Evolutionary conservation across 1,140 invertebrate species (phyloP).

Genomic region (Manduca sexta): DNA sequence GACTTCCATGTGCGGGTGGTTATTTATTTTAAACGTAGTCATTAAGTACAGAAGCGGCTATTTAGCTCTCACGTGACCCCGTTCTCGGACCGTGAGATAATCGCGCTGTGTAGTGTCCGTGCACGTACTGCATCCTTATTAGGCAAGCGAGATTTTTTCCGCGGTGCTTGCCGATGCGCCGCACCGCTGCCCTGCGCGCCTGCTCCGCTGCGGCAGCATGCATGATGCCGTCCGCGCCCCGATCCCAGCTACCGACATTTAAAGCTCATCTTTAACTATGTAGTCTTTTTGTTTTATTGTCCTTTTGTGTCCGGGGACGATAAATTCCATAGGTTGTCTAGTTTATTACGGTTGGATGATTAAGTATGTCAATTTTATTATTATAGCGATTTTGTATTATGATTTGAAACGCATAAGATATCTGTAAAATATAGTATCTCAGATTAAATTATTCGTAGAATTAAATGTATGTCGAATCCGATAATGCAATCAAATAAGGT

Average conservation of each 20-base stretch:
- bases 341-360: no score
- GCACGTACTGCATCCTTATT: conserved; percentile 54
- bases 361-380: no score
- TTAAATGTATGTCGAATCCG: no score
- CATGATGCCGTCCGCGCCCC: conserved; percentile 15
- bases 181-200: conserved; percentile 11
- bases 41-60: conserved; percentile 40
- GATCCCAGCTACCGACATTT: neutral
- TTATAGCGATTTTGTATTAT: no score
- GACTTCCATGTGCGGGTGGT: conserved; percentile 25
- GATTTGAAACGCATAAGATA: no score
- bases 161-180: conserved; percentile 17
- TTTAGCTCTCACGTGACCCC: conserved; percentile 54
- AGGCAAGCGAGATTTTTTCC: conserved; percentile 48
- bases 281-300: no score
- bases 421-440: no score
- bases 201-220: conserved; percentile 25
- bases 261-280: neutral
- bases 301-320: no score
- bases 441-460: no score
- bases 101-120: conserved; percentile 52
- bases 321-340: no score
- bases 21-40: conserved; percentile 9
- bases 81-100: conserved; percentile 58
- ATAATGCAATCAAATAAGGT: no score